Evolutionary conservation across 1,140 invertebrate genomes (phyloP).

Genomic region (Protaetia brevitarsis): DNA sequence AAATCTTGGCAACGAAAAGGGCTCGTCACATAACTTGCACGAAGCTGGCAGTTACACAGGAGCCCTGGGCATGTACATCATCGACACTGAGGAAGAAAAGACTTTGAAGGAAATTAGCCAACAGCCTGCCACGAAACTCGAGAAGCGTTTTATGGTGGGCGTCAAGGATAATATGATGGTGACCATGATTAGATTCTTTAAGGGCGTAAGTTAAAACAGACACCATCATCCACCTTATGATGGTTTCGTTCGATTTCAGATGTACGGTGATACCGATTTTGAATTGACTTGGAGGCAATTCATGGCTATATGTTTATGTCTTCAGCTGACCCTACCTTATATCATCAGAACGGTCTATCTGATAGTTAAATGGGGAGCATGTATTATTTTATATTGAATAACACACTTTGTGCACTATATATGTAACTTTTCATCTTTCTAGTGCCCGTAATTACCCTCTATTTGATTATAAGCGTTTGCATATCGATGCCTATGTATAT

Average conservation of each 20-base stretch:
- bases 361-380: not conserved
- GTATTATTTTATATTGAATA: not conserved
- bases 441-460: not conserved
- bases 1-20: not conserved
- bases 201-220: not conserved
- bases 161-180: not conserved
- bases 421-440: not conserved
- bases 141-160: not conserved
- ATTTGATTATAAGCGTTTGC: not conserved
- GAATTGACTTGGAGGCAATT: not conserved
- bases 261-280: not conserved
- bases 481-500: conserved; percentile 3
- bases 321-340: not conserved
- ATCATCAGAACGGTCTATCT: not conserved
- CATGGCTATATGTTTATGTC: not conserved
- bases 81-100: not conserved
- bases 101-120: too few species aligned
- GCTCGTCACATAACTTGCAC: not conserved
- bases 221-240: not conserved
- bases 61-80: not conserved
- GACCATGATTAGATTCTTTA: not conserved
- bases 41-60: not conserved
- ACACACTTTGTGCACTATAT: not conserved
- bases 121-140: not conserved
- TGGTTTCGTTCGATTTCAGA: too few species aligned